phyloP scores from a whole-genome alignment of 2,888 invertebrate species.

The Hydraecia micacea region DNA sequence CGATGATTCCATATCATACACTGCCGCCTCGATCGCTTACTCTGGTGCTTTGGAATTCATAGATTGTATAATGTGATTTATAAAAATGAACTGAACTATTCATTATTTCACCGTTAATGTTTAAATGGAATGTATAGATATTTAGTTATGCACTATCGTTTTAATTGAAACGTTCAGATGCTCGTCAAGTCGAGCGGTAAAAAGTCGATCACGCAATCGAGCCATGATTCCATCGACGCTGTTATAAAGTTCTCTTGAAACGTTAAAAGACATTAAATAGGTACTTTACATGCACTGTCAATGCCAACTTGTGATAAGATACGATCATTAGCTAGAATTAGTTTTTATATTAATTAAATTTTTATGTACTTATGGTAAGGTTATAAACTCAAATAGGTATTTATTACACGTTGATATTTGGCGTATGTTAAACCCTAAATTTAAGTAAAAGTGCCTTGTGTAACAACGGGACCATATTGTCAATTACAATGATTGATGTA shows the following conservation, averaged over 20 bases:
- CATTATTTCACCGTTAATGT: slow-evolving; percentile 38
- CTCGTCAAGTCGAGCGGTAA: slow-evolving; percentile 29
- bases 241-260: slow-evolving; percentile 40
- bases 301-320: slow-evolving; percentile 79
- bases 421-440: slow-evolving; percentile 65
- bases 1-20: slow-evolving; percentile 40
- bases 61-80: slow-evolving; percentile 29
- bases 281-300: slow-evolving; percentile 66
- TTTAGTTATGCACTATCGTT: slow-evolving; percentile 50
- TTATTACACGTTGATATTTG: slow-evolving; percentile 75
- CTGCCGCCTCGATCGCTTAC: slow-evolving; percentile 34
- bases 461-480: slow-evolving; percentile 82
- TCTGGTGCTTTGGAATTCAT: slow-evolving; percentile 62
- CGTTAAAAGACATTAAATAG: slow-evolving; percentile 35
- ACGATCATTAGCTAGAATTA: slow-evolving; percentile 70
- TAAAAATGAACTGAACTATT: slow-evolving; percentile 56
- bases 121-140: slow-evolving; percentile 42
- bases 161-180: slow-evolving; percentile 42
- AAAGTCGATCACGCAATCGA: slow-evolving; percentile 31
- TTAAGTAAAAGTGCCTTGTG: slow-evolving; percentile 82
- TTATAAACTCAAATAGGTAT: slow-evolving; percentile 74
- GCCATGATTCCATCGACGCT: slow-evolving; percentile 28
- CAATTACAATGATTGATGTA: slow-evolving; percentile 82
- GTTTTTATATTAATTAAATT: slow-evolving; percentile 66
- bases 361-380: slow-evolving; percentile 80